Evolutionary conservation across 1,140 invertebrate genomes (phyloP).

Genomic region (Hetaerina americana): DNA sequence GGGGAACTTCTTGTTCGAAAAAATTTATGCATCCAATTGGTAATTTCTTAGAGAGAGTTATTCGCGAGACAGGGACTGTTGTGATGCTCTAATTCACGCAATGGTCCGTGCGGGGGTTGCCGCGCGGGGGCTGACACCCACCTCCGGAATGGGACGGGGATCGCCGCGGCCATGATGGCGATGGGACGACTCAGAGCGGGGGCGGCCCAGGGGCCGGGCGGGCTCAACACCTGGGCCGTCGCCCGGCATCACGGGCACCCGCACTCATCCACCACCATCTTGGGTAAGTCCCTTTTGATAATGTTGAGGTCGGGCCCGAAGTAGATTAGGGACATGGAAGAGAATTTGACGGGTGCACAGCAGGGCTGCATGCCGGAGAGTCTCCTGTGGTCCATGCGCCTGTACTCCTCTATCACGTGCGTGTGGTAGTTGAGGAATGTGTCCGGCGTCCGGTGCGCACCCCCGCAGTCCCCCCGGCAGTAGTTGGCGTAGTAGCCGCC

Average conservation of each 20-base stretch:
- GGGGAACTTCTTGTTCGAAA: too few relatives aligned
- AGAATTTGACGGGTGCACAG: slow-evolving; percentile 88
- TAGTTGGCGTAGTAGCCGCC: slow-evolving; percentile 82
- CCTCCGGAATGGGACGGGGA: background rate
- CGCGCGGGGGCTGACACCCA: too few relatives aligned
- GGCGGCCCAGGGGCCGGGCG: slow-evolving; percentile 1
- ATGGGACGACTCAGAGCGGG: background rate
- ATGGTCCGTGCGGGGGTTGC: too few relatives aligned
- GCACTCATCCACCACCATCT: slow-evolving; percentile 94
- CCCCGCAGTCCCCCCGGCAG: slow-evolving; percentile 75
- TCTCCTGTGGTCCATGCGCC: slow-evolving; percentile 49
- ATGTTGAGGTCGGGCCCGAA: slow-evolving; percentile 82
- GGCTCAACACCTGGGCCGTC: background rate
- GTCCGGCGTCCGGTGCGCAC: slow-evolving; percentile 59
- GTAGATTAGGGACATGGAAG: slow-evolving; percentile 85
- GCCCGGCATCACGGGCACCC: slow-evolving; percentile 59
- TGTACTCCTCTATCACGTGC: slow-evolving; percentile 78
- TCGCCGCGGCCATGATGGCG: background rate
- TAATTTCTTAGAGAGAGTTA: too few relatives aligned
- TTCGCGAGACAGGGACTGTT: too few relatives aligned
- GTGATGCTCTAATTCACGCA: too few relatives aligned
- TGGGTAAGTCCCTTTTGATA: slow-evolving; percentile 84
- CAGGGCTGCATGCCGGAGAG: slow-evolving; percentile 69
- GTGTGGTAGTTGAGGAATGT: slow-evolving; percentile 76
- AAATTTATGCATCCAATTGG: too few relatives aligned